These are phyloP conservation scores for Solea solea DNA, from an alignment of 2,113 vertebrate genomes.

Conservation along the genomic window DNA sequence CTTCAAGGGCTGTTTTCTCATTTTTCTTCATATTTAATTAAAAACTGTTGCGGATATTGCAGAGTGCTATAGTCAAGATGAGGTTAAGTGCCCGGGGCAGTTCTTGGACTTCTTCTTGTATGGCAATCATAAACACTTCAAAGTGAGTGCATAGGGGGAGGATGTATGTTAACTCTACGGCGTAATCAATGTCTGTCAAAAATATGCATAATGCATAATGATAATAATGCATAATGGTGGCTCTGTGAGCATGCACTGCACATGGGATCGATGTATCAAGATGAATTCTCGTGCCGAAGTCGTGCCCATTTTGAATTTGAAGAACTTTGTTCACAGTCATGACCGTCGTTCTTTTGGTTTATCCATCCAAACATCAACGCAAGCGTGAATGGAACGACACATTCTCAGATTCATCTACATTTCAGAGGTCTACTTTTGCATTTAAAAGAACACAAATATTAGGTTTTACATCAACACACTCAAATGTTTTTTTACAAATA, in stretches of 20 bases:
- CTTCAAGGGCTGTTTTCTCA: conserved; percentile 69
- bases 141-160: conserved; percentile 66
- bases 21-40: conserved; percentile 75
- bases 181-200: conserved; percentile 76
- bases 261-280: conserved; percentile 61
- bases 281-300: conserved; percentile 42
- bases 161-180: conserved; percentile 67
- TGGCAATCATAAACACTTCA: conserved; percentile 74
- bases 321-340: too few species aligned
- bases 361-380: not conserved
- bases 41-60: conserved; percentile 70
- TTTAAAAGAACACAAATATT: conserved; percentile 28
- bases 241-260: conserved; percentile 40
- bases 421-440: conserved; percentile 2
- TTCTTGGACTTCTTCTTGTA: conserved; percentile 66
- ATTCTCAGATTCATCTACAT: conserved; percentile 30
- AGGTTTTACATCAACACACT: conserved; percentile 23
- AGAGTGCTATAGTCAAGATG: conserved; percentile 50
- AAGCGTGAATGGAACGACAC: conserved; percentile 2
- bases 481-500: conserved; percentile 42
- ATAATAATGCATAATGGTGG: conserved; percentile 34
- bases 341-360: conserved; percentile 3
- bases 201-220: conserved; percentile 58
- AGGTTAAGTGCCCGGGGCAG: conserved; percentile 71
- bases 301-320: too few species aligned